Evolutionary conservation across 2,888 invertebrate species (phyloP).

Genomic region (Eristalis pertinax): DNA sequence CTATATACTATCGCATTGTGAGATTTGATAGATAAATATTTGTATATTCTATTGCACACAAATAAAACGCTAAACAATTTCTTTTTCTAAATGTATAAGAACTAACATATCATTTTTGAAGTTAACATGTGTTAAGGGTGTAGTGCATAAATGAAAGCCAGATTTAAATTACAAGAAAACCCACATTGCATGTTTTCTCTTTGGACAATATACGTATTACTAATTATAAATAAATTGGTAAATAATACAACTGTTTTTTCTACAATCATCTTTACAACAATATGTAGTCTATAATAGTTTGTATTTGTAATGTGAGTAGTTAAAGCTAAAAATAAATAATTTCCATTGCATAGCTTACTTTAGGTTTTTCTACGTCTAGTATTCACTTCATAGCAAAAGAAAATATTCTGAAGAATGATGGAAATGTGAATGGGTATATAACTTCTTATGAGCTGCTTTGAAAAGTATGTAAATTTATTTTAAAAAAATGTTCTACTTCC

Average conservation of each 20-base stretch:
- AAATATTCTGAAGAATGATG: slow-evolving; percentile 26
- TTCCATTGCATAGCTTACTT: slow-evolving; percentile 70
- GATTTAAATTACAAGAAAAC: slow-evolving; percentile 51
- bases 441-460: slow-evolving; percentile 55
- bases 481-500: slow-evolving; percentile 38
- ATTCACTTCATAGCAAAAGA: slow-evolving; percentile 24
- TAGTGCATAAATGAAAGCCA: slow-evolving; percentile 42
- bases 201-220: slow-evolving; percentile 50
- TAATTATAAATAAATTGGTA: slow-evolving; percentile 33
- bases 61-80: slow-evolving; percentile 58
- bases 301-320: not conserved
- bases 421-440: slow-evolving; percentile 29
- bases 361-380: slow-evolving; percentile 58
- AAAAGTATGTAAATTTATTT: slow-evolving; percentile 47
- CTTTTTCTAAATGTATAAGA: not conserved
- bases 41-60: slow-evolving; percentile 66
- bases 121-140: slow-evolving; percentile 12
- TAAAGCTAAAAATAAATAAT: slow-evolving; percentile 59
- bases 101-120: slow-evolving; percentile 28
- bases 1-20: slow-evolving; percentile 19
- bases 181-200: slow-evolving; percentile 51
- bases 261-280: slow-evolving; percentile 1
- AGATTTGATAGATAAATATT: slow-evolving; percentile 55
- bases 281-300: not conserved
- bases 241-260: slow-evolving; percentile 18